Evolutionary conservation across 2,888 invertebrate species (phyloP), one percentile per base, ranked within the genome.

Genomic region (Agrochola litura): DNA sequence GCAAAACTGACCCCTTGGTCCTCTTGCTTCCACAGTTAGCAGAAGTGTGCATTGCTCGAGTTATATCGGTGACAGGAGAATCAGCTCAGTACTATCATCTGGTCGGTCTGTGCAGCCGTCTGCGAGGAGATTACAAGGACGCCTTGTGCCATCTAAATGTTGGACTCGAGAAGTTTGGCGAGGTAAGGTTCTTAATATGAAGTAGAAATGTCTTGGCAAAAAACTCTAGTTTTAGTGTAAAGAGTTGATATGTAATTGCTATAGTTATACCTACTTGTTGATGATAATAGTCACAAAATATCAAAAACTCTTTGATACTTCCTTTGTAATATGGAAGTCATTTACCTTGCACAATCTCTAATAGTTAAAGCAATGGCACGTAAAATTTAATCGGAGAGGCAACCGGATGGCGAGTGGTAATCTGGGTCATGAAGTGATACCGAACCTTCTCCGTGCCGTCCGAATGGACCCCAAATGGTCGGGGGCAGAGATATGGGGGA

Each of bases 21-120:
- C 12, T 63, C 12, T 63, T 10, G 16, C 64, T 22, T 14, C 41
- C 12, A 41, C 37, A 95, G 95, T 82, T 96, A 68, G 96, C 96
- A 74, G 95, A 96, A 86, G 90, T 93, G 19, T 96, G 96, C 83
- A 73, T 95, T 30, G 92, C 95, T 1, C 92, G 91, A 43, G 92
- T 92, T 0, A 82, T 96, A 5, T 68, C 90, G 0, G 91, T 92
- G 65, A 68, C 82, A 0, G 95, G 94, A 1, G 94, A 93, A 54
- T 90, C 93, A 0, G 90, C 95, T 0, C 90, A 90, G 0, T 95
- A 95, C 76, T 93, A 88, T 84, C 96, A 96, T 82, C 81, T 95
- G 43, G 83, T 96, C 1, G 93, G 94, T 0, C 87, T 96, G 6
- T 93, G 95, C 86, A 95, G 92, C 77, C 93, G 95, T 0, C 88